Conservation (phyloP, 2,797 vertebrate genomes). For the Esox masquinongy region DNA sequence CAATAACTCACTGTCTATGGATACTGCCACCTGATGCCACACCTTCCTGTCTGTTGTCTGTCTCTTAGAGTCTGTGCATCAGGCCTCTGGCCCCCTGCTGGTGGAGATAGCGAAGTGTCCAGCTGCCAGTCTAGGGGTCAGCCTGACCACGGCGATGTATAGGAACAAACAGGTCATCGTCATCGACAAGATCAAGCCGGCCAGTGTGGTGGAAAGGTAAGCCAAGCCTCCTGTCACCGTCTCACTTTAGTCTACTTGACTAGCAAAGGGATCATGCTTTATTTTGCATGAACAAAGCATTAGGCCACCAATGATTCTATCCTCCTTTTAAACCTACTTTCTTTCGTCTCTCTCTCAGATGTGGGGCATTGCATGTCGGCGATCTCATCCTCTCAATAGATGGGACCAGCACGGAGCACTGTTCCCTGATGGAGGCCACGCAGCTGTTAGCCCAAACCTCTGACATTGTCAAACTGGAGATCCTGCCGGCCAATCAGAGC, state of each 20-base stretch:
- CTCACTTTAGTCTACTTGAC: not conserved
- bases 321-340: conserved; percentile 1
- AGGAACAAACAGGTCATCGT: conserved; percentile 90
- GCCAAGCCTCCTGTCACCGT: not conserved
- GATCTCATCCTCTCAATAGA: conserved; percentile 96
- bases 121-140: conserved; percentile 87
- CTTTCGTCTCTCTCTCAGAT: conserved; percentile 69
- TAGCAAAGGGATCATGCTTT: not conserved
- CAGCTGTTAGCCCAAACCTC: conserved; percentile 88
- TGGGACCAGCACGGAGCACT: conserved; percentile 91
- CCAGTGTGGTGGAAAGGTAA: conserved; percentile 73
- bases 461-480: conserved; percentile 88
- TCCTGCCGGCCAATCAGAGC: conserved; percentile 86
- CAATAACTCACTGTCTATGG: not conserved
- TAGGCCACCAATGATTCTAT: not conserved
- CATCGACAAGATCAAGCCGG: conserved; percentile 93
- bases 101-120: conserved; percentile 90
- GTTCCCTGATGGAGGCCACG: conserved; percentile 91
- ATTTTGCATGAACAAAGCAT: not conserved
- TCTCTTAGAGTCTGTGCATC: conserved; percentile 85
- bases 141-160: conserved; percentile 80
- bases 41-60: conserved; percentile 22
- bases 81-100: conserved; percentile 87
- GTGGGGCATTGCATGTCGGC: conserved; percentile 85
- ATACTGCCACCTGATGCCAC: not conserved